Evolutionary conservation across 2,797 vertebrate genomes (phyloP), one percentile per base, ranked within the genome.

Genomic region (Zalophus californianus): DNA sequence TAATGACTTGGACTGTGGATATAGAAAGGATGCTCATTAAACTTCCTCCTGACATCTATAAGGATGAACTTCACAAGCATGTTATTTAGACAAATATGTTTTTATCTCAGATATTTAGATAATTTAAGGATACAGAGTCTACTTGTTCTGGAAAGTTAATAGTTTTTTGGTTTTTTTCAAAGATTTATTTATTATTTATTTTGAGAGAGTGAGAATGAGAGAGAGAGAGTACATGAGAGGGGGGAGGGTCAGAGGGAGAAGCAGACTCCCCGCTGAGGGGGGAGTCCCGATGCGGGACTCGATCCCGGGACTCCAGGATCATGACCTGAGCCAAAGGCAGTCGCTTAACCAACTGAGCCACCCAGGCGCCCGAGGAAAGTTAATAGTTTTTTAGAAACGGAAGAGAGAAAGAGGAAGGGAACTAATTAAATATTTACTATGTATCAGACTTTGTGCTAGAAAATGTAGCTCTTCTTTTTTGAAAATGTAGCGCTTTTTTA

Each of bases 51-150:
- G 54, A 73, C 8, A 60, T 32, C 75, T 78, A 3, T 44, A 87
- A 94, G 50, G 2, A 23, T 84, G 78, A 97, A 78, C 44, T 73
- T 92, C 58, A 78, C 14, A 88, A 73, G 8, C 60, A 87, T 13
- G 50, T 12, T 83, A 73, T 60, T 91, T 77, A 73, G 12, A 77
- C 52, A 38, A 91, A 62, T 50, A 54, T 77, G 41, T 44, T 87
- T 95, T 79, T 58, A 64, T 70, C 58, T 91, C 62, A 96, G 48
- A 88, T 95, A 95, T 79, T 91, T 90, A 95, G 32, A 90, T 83
- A 90, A 94, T 56, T 56, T 86, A 86, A 85, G 14, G 50, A 75
- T 41, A 92, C 15, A 91, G 64, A 87, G 13, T 73, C 62, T 7
- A 85, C 13, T 68, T 70, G 25, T 54, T 54, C 60, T 86, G 90